phyloP scores from a whole-genome alignment of 2,888 invertebrate genomes.

The Melinopterus prodromus region DNA sequence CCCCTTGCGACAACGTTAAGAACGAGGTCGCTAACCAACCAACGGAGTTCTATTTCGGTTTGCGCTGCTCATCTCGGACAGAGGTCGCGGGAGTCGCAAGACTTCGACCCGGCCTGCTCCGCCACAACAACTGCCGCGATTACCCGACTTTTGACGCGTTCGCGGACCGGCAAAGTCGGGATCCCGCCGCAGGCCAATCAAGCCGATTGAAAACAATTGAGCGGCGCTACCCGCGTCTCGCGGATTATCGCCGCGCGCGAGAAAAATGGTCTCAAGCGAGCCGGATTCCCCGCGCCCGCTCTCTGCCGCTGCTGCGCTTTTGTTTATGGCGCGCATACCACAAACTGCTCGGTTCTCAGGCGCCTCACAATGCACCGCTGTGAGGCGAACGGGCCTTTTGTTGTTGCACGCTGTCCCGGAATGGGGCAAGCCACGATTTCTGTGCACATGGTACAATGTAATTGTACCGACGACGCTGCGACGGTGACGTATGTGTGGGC shows the following conservation, averaged over 20 bases:
- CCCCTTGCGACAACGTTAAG: background rate
- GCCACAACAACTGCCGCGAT: background rate
- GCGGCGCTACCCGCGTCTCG: background rate
- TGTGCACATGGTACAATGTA: background rate
- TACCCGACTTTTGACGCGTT: background rate
- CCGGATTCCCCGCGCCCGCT: background rate
- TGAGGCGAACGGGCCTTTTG: background rate
- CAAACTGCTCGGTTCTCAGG: background rate
- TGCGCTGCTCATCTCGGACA: background rate
- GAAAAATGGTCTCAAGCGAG: background rate
- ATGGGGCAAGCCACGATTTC: background rate
- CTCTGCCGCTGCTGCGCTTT: background rate
- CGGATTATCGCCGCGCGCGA: background rate
- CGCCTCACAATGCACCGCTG: constrained; percentile 4
- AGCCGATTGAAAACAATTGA: background rate
- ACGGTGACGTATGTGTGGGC: background rate
- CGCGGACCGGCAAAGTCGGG: background rate
- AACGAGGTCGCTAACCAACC: background rate
- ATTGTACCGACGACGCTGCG: background rate
- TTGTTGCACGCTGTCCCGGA: background rate
- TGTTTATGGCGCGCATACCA: background rate
- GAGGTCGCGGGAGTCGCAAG: background rate
- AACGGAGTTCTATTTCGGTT: background rate
- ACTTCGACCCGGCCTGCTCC: background rate
- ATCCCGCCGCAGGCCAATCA: background rate